Evolutionary conservation across 2,113 vertebrate genomes (phyloP), one percentile per base, ranked within the genome.

Genomic region (Istiophorus platypterus): DNA sequence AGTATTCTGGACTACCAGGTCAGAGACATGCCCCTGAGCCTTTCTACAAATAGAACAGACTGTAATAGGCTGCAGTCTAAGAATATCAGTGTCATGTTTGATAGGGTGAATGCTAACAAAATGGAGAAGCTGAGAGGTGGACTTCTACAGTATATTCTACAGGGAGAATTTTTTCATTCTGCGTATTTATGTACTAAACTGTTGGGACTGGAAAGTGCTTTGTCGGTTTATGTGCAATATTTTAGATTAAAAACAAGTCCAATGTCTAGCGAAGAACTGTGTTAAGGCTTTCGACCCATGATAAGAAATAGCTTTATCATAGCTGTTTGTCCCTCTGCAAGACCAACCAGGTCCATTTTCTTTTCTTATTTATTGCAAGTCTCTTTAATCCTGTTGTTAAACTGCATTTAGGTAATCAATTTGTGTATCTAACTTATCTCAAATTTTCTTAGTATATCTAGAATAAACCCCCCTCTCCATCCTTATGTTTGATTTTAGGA

Each of bases 1-100:
- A 99, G 98, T 88, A 98, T 99, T 91, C 88, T 99, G 91, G 98
- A 99, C 94, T 99, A 99, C 81, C 98, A 99, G 97, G 98, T 98
- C 92, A 92, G 88, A 89, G 74, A 81, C 72, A 47, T 73, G 80
- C 57, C 88, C 68, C 69, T 76, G 61, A 81, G 90, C 83, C 63
- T 76, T 52, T 87, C 84, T 76, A 78, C 54, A 85, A 85, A 88
- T 81, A 90, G 76, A 85, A 41, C 49, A 49, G 67, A 78, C 72
- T 68, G 63, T 26, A 88, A 83, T 81, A 76, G 65, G 47, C 59
- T 59, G 69, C 51, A 59, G 72, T 79, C 82, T 73, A 68, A 79
- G 82, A 87, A 88, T 90, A 89, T 84, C 68, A 69, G 41, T 64
- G 66, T 72, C 22, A 20, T 65, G 39, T 72, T 56, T 54, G 37